Evolutionary conservation across 92 coral and sea anemone genomes (phyloP).

Genomic region (Zoanthus gigantus): DNA sequence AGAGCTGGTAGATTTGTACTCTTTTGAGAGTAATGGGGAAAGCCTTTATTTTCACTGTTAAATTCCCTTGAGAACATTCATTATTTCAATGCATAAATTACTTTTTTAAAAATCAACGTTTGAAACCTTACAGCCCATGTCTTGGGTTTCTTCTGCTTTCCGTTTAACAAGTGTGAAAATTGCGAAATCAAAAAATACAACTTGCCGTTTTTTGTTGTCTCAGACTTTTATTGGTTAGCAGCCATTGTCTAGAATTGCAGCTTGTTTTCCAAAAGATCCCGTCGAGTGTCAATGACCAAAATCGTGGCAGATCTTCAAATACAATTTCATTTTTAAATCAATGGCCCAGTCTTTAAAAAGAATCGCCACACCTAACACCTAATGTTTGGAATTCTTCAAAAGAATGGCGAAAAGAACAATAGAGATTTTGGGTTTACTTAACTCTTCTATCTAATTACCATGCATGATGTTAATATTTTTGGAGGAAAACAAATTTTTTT

Average conservation of each 20-base stretch:
- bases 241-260: conserved; percentile 9
- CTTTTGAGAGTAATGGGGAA: neutral
- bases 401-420: conserved; percentile 72
- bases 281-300: conserved; percentile 8
- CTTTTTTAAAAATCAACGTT: neutral
- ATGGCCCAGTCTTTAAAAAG: conserved; percentile 22
- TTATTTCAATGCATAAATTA: conserved; percentile 25
- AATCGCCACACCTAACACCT: conserved; percentile 21
- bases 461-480: conserved; percentile 56
- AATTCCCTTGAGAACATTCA: conserved; percentile 11
- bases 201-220: neutral
- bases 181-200: neutral
- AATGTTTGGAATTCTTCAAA: conserved; percentile 46
- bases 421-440: conserved; percentile 39
- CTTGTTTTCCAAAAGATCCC: conserved; percentile 18
- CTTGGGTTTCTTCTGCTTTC: neutral
- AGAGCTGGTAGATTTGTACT: conserved; percentile 12
- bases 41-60: conserved; percentile 11
- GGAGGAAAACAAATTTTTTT: conserved; percentile 1
- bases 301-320: conserved; percentile 19
- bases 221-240: neutral
- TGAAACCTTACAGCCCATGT: neutral
- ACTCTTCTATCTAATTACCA: conserved; percentile 48
- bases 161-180: conserved; percentile 24
- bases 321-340: conserved; percentile 29